A percentile compares a stretch with the other conserved stretches of the same genome.
Conservation (phyloP, 2,797 vertebrate genomes). For the Podargus strigoides region DNA sequence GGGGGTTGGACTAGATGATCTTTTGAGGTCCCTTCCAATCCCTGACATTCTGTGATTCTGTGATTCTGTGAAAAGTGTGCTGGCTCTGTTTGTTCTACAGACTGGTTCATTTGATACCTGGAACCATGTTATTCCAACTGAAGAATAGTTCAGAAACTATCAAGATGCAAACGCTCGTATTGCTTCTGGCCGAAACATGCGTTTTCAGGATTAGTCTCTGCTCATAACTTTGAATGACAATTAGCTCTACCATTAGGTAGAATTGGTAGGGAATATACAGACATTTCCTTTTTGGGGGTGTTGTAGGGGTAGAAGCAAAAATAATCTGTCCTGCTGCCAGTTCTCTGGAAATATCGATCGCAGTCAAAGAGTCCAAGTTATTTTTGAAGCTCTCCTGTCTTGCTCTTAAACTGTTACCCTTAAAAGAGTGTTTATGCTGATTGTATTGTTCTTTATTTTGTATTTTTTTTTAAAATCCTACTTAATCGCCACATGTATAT, state of each 20-base stretch:
- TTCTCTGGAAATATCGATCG: neutral
- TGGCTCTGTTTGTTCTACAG: neutral
- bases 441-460: neutral
- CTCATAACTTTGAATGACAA: neutral
- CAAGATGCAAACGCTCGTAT: neutral
- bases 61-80: no score
- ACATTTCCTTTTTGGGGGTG: accelerated
- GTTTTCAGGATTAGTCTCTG: neutral
- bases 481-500: neutral
- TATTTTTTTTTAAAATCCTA: no score
- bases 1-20: no score
- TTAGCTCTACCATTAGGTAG: neutral
- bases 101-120: neutral
- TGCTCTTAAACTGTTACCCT: neutral
- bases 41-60: no score
- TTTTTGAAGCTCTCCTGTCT: neutral
- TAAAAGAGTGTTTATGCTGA: neutral
- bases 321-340: neutral
- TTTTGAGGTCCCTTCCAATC: no score
- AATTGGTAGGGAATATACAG: neutral
- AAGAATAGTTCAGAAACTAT: neutral
- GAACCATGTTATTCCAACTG: neutral
- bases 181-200: neutral
- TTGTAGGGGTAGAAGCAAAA: neutral
- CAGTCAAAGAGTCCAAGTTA: neutral